phyloP scores from a whole-genome alignment of 2,797 vertebrate genomes.

The Coregonus sp. region DNA sequence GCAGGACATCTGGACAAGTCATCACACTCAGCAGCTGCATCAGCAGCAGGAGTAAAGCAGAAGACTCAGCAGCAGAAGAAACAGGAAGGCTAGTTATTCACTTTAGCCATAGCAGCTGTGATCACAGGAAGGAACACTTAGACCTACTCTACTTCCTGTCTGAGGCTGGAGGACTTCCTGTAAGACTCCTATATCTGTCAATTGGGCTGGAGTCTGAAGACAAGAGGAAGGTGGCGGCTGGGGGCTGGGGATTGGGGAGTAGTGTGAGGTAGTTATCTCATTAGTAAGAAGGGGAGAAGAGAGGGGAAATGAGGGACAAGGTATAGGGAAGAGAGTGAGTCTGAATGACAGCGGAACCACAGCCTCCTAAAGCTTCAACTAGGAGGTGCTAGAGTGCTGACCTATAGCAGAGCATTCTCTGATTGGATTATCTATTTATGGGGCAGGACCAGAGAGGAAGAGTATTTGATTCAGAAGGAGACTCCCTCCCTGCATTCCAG shows the following conservation, averaged over 20 bases:
- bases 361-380: slow-evolving; percentile 35
- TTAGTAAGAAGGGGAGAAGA: too few relatives aligned
- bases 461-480: slow-evolving; percentile 44
- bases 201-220: slow-evolving; percentile 14
- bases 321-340: too few relatives aligned
- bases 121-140: slow-evolving; percentile 12
- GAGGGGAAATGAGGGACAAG: too few relatives aligned
- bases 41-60: background rate
- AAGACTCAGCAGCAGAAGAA: slow-evolving; percentile 24
- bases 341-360: too few relatives aligned
- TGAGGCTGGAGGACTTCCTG: slow-evolving; percentile 29
- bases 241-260: background rate
- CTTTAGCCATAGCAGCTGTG: slow-evolving; percentile 27
- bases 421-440: background rate
- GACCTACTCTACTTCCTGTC: slow-evolving; percentile 22
- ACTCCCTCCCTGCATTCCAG: slow-evolving; percentile 20
- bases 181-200: background rate
- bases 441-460: slow-evolving; percentile 9
- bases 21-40: slow-evolving; percentile 39
- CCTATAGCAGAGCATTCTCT: slow-evolving; percentile 19
- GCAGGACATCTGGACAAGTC: slow-evolving; percentile 59
- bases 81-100: slow-evolving; percentile 6
- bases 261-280: background rate
- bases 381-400: slow-evolving; percentile 50
- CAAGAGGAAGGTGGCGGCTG: background rate